A percentile compares a stretch with the other conserved stretches of the same genome.
phyloP scores from a whole-genome alignment of 1,140 invertebrate genomes.

The Gryllus bimaculatus region DNA sequence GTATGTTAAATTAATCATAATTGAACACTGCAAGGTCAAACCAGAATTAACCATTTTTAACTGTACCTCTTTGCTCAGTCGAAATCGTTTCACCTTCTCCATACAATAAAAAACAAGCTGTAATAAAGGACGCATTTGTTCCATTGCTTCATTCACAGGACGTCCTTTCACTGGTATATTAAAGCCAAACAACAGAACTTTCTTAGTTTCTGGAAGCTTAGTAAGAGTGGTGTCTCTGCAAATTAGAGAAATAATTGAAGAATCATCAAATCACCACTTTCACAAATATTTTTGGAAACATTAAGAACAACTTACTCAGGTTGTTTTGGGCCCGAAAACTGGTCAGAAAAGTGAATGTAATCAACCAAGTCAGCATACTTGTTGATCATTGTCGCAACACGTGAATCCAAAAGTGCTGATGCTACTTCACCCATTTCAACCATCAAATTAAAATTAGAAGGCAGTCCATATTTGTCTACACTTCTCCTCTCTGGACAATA shows the following conservation, averaged over 20 bases:
- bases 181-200: constrained; percentile 75
- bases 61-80: constrained; percentile 81
- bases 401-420: constrained; percentile 70
- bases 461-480: constrained; percentile 80
- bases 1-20: no score
- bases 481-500: constrained; percentile 86
- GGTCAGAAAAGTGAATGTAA: constrained; percentile 95
- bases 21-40: no score
- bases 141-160: constrained; percentile 48
- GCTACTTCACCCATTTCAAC: constrained; percentile 85
- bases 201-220: constrained; percentile 57
- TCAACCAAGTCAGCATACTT: constrained; percentile 84
- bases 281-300: no score
- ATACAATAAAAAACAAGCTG: constrained; percentile 83
- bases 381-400: constrained; percentile 68
- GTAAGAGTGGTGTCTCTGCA: constrained; percentile 42
- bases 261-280: no score
- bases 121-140: constrained; percentile 68
- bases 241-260: constrained; percentile 25
- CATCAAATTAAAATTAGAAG: constrained; percentile 68
- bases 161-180: constrained; percentile 60
- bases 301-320: constrained; percentile 59
- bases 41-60: no score
- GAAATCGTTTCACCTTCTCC: constrained; percentile 81
- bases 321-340: constrained; percentile 81